phyloP scores from a whole-genome alignment of 2,888 invertebrate genomes.

The Gasteruption jaculator region DNA sequence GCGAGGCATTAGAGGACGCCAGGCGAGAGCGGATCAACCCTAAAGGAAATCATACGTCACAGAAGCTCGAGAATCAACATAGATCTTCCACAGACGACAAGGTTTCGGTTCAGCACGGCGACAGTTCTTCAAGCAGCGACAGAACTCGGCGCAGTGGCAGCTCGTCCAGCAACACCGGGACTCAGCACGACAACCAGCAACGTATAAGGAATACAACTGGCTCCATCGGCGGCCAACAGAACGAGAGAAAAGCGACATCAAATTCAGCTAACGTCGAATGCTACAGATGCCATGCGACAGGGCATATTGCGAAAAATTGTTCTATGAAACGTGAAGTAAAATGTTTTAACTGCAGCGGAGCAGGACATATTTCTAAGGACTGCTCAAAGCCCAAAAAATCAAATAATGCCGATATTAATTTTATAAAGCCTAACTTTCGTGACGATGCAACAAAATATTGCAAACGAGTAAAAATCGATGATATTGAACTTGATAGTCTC shows the following conservation, averaged over 20 bases:
- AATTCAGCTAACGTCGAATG: too few species aligned
- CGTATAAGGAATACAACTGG: background rate
- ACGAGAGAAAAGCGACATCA: too few species aligned
- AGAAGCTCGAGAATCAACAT: too few species aligned
- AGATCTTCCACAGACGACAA: too few species aligned
- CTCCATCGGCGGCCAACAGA: too few species aligned
- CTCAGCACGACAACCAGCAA: background rate
- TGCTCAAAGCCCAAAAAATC: slow-evolving; percentile 11
- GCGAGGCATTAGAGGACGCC: too few species aligned
- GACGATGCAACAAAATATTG: too few species aligned
- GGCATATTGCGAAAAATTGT: slow-evolving; percentile 7
- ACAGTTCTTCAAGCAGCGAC: too few species aligned
- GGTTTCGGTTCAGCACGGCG: too few species aligned
- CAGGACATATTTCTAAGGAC: slow-evolving; percentile 13
- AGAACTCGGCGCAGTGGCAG: slow-evolving; percentile 4
- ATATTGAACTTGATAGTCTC: slow-evolving; percentile 10
- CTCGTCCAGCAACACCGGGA: background rate
- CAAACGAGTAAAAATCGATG: slow-evolving; percentile 10
- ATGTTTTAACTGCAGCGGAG: slow-evolving; percentile 14
- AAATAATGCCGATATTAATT: background rate
- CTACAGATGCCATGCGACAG: slow-evolving; percentile 7
- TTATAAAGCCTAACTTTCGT: slow-evolving; percentile 17
- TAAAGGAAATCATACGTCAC: too few species aligned
- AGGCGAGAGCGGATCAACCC: too few species aligned
- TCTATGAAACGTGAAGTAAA: slow-evolving; percentile 9